Evolutionary conservation across 2,888 invertebrate genomes (phyloP), one percentile per base, ranked within the genome.

Genomic region (Trachelus iudaicus): DNA sequence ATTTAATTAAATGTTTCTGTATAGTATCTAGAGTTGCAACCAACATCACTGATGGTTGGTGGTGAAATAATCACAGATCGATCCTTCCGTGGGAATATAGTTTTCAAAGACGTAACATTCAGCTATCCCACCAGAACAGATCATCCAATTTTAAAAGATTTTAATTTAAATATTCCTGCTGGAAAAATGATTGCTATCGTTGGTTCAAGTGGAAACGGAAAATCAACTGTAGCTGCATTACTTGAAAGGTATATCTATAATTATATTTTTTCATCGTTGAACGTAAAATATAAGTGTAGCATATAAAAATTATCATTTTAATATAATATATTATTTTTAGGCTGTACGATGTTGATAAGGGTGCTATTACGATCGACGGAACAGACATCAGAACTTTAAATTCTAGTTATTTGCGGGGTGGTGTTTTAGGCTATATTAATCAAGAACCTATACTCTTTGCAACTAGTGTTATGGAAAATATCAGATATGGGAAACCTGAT

Each of bases 391-490:
- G 93, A 73, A 92, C 93, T 0, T 91, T 98, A 79, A 96, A 97
- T 90, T 95, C 96, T 1, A 93, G 94, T 69, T 99, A 98, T 98
- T 93, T 99, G 33, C 93, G 99, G 69, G 96, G 97, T 23, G 93
- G 95, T 75, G 96, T 95, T 35, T 93, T 98, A 31, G 98, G 98
- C 0, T 95, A 97, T 81, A 98, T 98, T 80, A 96, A 97, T 89
- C 98, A 98, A 92, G 98, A 99, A 90, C 99, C 99, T 0, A 95
- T 98, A 73, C 92, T 99, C 56, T 99, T 99, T 93, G 98, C 97
- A 0, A 97, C 98, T 13, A 95, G 95, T 11, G 95, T 99, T 3
- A 93, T 94, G 90, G 99, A 99, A 92, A 99, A 99, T 92, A 99
- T 99, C 78, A 94, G 98, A 76, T 99, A 98, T 89, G 98, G 98